phyloP scores from a whole-genome alignment of 2,113 vertebrate genomes.

The Triplophysa siluroides region DNA sequence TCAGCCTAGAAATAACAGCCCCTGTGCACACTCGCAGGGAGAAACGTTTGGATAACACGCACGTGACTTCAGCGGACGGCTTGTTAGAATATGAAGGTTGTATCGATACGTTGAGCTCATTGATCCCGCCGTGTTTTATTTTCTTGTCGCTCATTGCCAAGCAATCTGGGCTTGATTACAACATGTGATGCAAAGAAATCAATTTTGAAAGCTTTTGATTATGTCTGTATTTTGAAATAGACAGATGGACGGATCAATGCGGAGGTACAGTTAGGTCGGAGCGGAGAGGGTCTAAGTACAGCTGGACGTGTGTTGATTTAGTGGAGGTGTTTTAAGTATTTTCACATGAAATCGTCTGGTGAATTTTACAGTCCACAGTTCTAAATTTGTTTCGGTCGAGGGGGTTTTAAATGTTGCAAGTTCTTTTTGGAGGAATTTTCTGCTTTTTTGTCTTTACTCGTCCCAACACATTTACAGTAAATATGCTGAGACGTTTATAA shows the following conservation, averaged over 20 bases:
- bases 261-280: constrained; percentile 17
- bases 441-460: no score
- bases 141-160: constrained; percentile 24
- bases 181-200: constrained; percentile 10
- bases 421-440: background rate
- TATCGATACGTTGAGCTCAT: background rate
- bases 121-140: constrained; percentile 9
- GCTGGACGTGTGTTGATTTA: constrained; percentile 11
- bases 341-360: background rate
- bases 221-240: constrained; percentile 31
- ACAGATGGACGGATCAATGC: constrained; percentile 18
- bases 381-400: background rate
- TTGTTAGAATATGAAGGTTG: constrained; percentile 20
- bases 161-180: constrained; percentile 22
- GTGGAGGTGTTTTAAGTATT: background rate
- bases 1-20: constrained; percentile 45
- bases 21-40: constrained; percentile 35
- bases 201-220: constrained; percentile 28
- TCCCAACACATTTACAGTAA: background rate
- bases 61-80: constrained; percentile 2
- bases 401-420: background rate
- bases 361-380: background rate
- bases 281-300: background rate
- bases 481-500: background rate
- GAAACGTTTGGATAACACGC: background rate